Base-by-base conservation (phyloP, 1,140 invertebrate species). In the Venustaconcha ellipsiformis region DNA sequence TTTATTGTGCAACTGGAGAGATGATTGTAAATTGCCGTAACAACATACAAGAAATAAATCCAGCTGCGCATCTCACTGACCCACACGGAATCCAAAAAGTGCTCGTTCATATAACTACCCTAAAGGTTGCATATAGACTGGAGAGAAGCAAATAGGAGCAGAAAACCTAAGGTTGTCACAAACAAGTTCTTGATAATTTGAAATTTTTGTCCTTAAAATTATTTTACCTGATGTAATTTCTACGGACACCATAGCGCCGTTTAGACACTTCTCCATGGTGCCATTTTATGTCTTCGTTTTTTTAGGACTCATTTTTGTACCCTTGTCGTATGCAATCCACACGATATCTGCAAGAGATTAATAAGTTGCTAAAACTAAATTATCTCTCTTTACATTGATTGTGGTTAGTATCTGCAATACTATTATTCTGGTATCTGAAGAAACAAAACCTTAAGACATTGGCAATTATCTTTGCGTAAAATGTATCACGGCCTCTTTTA, bases 41-140 rank as follows among this genome's bases (percentile, higher is more conserved):
- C 90, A 98, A 97, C 89, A 97, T 95, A 89, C 95, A 97, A 23
- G 96, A 97, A 0, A 97, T 91, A n/a, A 98, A 94, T 58, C 97
- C 92, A 8, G 95, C 94, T 13, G 94, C 95, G 88, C 98, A 98
- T 66, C 97, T 94, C 1, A 95, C 94, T 70, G 95, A 94, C 26
- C 97, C 57, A 13, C 17, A 60, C 63, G 3, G 80, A 72, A 23
- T 84, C 86, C 13, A 88, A 69, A 23, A 83, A 82, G 6, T 85
- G 80, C 14, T 84, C 84, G 59, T 78, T 83, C 78, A 86, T 84
- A 60, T 87, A 78, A 37, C 81, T 87, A 5, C 82, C 84, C 83
- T 88, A 86, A 14, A 87, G 67, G 57, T 87, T 87, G 14, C 82
- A 74, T 71, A 89, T 78, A 6, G 88, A 85, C 71, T 86, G 83